Evolutionary conservation across 2,797 vertebrate species (phyloP), one percentile per base, ranked within the genome.

Genomic region (Echiichthys vipera): DNA sequence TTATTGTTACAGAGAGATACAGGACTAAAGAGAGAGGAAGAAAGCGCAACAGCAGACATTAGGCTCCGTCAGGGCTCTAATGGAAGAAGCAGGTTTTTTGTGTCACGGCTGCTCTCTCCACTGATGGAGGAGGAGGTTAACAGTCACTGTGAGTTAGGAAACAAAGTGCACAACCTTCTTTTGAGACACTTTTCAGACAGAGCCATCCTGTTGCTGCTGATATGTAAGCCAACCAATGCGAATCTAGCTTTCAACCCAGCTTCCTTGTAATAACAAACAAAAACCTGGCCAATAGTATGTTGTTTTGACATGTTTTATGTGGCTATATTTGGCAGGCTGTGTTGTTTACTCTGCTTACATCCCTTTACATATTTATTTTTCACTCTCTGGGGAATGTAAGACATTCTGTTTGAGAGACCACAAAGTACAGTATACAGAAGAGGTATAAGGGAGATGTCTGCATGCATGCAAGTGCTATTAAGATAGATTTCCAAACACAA

Each of bases 41-140:
- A 54, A 69, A 67, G 66, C 15, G 17, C 56, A 65, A 75, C 74
- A 78, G 83, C 71, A 71, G 68, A 63, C 79, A 81, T 90, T 83
- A 85, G 71, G 68, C 78, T 81, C 80, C 81, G 81, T 83, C 81
- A 72, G 64, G 57, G 70, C 87, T 88, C 81, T 93, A 91, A 93
- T 88, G 85, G 89, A 92, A 80, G 83, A 81, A 90, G 72, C 85
- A 84, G 83, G 85, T 90, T 92, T 87, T 84, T 75, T 70, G 81
- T 92, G 88, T 92, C 92, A 88, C 47, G 61, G 77, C 77, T 83
- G 75, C 84, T 88, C 89, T 87, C 66, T 78, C 73, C 58, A 27
- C 81, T 92, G 90, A 93, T 84, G 84, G 91, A 92, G 91, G 71
- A 55, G 69, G 77, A 90, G 81, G 86, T 89, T 88, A 83, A 83